Evolutionary conservation across 1,140 invertebrate species (phyloP), one percentile per base, ranked within the genome.

Genomic region (Brachionus calyciflorus): DNA sequence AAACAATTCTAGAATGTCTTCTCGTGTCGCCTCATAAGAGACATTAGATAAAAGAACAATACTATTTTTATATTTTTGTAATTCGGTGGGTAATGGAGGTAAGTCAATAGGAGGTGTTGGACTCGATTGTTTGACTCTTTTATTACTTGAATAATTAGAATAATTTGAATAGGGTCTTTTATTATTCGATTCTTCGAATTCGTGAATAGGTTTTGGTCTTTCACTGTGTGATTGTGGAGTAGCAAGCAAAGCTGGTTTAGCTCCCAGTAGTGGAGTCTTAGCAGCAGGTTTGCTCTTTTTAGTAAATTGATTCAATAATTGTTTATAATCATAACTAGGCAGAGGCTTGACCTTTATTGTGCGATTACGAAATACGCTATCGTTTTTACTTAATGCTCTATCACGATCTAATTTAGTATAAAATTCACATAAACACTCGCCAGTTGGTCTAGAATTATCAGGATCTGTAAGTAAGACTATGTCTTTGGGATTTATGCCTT

Each of bases 51-150:
- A 24, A 1, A 77, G 9, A 6, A 77, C 41, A 14, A 77, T 68
- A 44, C 63, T 60, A 9, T 60, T 60, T 24, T 26, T 33, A 24
- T 44, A 69, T 14, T 70, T 37, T 40, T 68, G 57, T 26, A 77
- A 41, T 55, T 77, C 76, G n/a, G 24, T 10, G 12, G 76, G 76
- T 12, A 77, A 12, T 2, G 76, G 76, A 14, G 76, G 76, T 30
- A 77, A 46, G 33, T 76, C 53, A 12, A 41, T 63, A 1, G 30
- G 17, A 41, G 9, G 5, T n/a, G n/a, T n/a, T n/a, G 70, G 28
- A 9, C 60, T 65, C 3, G 60, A 17, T 37, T 33, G n/a, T 37
- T 60, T 60, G 1, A 17, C 28, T n/a, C 55, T 3, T 17, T 60
- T 60, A 24, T 60, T 60, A 19, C 55, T 60, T 7, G 12, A 2